Conservation (phyloP, 1,140 invertebrate species). For the Cyphomyrmex costatus region DNA sequence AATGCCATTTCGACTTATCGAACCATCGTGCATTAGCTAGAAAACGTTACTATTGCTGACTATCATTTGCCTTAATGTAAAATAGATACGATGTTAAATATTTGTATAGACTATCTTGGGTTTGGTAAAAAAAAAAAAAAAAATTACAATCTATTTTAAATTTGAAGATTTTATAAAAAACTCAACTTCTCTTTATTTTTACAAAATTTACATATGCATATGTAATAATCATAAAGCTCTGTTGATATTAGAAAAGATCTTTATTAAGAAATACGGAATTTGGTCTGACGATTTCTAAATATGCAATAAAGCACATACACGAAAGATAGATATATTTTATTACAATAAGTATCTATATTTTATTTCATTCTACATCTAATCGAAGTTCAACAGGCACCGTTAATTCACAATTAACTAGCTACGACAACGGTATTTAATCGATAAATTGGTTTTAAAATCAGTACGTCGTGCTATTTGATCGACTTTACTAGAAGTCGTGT, state of each 20-base stretch:
- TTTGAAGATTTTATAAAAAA: neutral
- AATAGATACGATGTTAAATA: neutral
- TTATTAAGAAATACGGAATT: neutral
- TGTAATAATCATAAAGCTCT: neutral
- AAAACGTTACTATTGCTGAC: conserved; percentile 25
- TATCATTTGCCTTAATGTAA: conserved; percentile 11
- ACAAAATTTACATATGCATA: neutral
- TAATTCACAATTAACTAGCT: conserved; percentile 58
- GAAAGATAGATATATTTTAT: neutral
- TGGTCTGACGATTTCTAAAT: neutral
- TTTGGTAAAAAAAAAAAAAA: neutral
- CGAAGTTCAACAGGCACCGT: conserved; percentile 6
- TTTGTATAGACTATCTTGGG: neutral
- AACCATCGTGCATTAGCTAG: conserved; percentile 1
- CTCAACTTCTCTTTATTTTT: too few relatives aligned
- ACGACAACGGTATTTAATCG: conserved; percentile 55
- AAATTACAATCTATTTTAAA: neutral
- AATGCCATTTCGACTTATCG: neutral
- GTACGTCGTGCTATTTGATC: conserved; percentile 46
- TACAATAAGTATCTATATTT: too few relatives aligned
- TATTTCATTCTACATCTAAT: conserved; percentile 12
- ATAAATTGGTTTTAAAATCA: conserved; percentile 63
- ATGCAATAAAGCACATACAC: neutral
- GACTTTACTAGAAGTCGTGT: conserved; percentile 1
- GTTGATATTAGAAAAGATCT: neutral